phyloP scores from a whole-genome alignment of 30 jellyfish, hydroid and myxozoan genomes.

The Aurelia sp. region DNA sequence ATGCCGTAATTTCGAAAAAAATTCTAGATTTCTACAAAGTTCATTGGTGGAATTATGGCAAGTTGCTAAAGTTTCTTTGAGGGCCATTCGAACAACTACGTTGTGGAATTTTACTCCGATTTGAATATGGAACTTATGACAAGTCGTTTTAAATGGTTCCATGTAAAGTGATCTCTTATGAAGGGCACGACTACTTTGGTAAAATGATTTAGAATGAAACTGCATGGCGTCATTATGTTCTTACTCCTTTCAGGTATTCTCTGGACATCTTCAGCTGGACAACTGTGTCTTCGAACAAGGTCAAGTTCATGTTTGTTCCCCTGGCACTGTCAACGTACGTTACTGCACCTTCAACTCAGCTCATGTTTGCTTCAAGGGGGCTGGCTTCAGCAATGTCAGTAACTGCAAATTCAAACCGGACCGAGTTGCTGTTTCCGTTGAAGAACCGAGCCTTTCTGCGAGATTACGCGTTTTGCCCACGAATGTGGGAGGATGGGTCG shows the following conservation, averaged over 20 bases:
- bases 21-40: too few relatives aligned
- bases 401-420: constrained; percentile 82
- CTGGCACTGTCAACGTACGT: constrained; percentile 73
- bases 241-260: constrained; percentile 38
- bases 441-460: constrained; percentile 71
- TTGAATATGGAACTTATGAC: too few relatives aligned
- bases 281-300: constrained; percentile 85
- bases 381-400: constrained; percentile 69
- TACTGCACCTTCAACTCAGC: constrained; percentile 82
- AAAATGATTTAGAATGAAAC: too few relatives aligned
- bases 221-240: too few relatives aligned
- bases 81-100: too few relatives aligned
- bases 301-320: constrained; percentile 69
- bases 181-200: too few relatives aligned
- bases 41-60: too few relatives aligned
- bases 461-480: constrained; percentile 46
- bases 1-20: too few relatives aligned
- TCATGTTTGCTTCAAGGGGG: constrained; percentile 78
- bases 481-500: constrained; percentile 81
- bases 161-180: too few relatives aligned
- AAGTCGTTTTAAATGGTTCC: too few relatives aligned
- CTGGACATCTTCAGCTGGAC: constrained; percentile 79
- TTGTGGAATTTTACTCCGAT: too few relatives aligned
- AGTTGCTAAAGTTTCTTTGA: too few relatives aligned
- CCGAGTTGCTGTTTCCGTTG: constrained; percentile 76